These are phyloP conservation scores for Crenuchus spilurus DNA, from an alignment of 2,797 vertebrate species.

Conservation along the genomic window DNA sequence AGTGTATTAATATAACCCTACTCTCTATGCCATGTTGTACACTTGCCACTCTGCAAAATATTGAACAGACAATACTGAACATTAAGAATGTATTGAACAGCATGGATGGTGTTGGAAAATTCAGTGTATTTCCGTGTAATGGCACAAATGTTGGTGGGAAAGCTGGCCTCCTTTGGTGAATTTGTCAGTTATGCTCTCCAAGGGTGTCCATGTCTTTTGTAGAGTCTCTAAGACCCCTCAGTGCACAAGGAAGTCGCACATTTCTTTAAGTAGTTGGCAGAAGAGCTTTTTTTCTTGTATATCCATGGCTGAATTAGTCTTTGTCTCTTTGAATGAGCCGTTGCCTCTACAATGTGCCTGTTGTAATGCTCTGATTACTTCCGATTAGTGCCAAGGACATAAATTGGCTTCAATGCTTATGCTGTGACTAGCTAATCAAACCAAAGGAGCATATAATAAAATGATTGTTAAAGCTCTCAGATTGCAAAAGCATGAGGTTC, in stretches of 20 bases:
- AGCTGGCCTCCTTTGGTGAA: not conserved
- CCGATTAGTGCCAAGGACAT: not conserved
- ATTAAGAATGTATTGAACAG: too few species aligned
- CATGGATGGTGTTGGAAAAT: too few species aligned
- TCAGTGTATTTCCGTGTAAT: too few species aligned
- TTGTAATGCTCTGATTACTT: not conserved
- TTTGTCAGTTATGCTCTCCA: not conserved
- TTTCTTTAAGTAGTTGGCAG: slow-evolving; percentile 1
- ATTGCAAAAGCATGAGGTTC: not conserved
- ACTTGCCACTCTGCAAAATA: too few species aligned
- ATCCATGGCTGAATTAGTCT: not conserved
- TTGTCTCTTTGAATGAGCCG: not conserved
- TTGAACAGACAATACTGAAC: too few species aligned
- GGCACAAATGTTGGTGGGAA: not conserved
- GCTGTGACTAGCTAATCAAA: not conserved
- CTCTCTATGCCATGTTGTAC: too few species aligned
- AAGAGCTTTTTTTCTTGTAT: slow-evolving; percentile 1
- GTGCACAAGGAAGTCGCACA: not conserved
- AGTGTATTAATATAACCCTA: too few species aligned
- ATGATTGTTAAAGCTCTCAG: not conserved
- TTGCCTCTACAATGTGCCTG: slow-evolving; percentile 1
- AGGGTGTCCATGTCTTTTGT: not conserved
- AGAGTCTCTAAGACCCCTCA: not conserved
- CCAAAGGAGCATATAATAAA: not conserved
- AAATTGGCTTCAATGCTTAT: not conserved